These are phyloP conservation scores for Ochlodes sylvanus DNA, from an alignment of 2,888 invertebrate genomes.

Conservation along the genomic window DNA sequence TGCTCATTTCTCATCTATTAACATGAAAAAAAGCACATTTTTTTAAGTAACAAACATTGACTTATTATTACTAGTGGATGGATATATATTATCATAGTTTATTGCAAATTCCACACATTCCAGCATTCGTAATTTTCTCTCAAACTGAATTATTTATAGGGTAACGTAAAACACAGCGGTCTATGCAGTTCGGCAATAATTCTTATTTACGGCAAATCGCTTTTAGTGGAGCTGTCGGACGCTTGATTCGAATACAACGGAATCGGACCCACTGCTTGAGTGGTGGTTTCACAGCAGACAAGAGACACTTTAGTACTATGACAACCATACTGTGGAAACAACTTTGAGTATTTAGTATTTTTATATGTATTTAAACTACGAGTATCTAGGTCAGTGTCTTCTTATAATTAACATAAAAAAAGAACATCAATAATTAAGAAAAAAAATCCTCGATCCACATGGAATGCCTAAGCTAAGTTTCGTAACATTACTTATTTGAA, in stretches of 20 bases:
- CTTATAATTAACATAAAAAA: no score
- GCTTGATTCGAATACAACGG: slow-evolving; percentile 55
- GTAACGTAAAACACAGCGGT: slow-evolving; percentile 79
- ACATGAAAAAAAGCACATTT: no score
- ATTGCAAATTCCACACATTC: no score
- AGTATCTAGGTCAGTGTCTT: no score
- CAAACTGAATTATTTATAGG: slow-evolving; percentile 40
- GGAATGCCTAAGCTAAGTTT: not conserved
- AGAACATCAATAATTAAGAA: no score
- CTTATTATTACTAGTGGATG: no score
- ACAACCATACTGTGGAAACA: not conserved
- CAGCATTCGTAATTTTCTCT: not conserved
- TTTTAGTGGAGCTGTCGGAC: slow-evolving; percentile 75
- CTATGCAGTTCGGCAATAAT: slow-evolving; percentile 79
- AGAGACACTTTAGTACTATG: not conserved
- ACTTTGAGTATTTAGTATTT: no score
- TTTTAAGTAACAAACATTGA: no score
- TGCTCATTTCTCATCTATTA: no score
- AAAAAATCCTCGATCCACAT: no score
- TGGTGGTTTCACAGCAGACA: slow-evolving; percentile 39
- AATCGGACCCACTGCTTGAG: slow-evolving; percentile 56
- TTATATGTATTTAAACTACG: no score
- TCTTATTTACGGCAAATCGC: slow-evolving; percentile 82
- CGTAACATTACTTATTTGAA: slow-evolving; percentile 46
- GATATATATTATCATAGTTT: no score